A percentile compares a stretch with the other conserved stretches of the same genome.
phyloP scores from a whole-genome alignment of 1,140 invertebrate genomes.

The Varroa destructor region DNA sequence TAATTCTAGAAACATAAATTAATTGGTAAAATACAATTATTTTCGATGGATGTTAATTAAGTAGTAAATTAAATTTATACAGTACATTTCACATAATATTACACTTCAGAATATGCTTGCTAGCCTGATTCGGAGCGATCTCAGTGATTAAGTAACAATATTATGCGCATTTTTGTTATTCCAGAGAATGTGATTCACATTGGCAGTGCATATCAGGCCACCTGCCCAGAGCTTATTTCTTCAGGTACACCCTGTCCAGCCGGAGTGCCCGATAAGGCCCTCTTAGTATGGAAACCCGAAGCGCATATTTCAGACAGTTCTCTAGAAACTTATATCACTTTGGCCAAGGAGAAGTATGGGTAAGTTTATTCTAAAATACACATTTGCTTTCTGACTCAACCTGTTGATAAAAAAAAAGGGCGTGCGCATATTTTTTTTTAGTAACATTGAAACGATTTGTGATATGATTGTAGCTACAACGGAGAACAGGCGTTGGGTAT shows the following conservation, averaged over 20 bases:
- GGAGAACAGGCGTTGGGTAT: constrained; percentile 64
- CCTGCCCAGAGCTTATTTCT: constrained; percentile 32
- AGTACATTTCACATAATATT: no score
- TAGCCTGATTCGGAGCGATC: no score
- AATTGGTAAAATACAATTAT: no score
- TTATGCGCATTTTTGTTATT: background rate
- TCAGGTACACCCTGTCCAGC: constrained; percentile 41
- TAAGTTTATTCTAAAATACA: constrained; percentile 52
- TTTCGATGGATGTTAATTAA: no score
- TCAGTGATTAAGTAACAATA: no score
- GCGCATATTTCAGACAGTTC: constrained; percentile 62
- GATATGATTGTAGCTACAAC: constrained; percentile 4
- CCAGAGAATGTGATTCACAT: constrained; percentile 23
- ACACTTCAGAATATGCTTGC: no score
- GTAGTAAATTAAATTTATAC: no score
- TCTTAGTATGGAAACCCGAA: constrained; percentile 88
- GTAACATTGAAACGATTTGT: constrained; percentile 21
- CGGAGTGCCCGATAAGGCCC: constrained; percentile 59
- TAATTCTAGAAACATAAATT: no score
- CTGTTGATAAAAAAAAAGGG: background rate
- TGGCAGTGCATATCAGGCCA: constrained; percentile 15
- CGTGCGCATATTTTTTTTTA: background rate
- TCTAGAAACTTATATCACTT: constrained; percentile 87
- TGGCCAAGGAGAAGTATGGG: constrained; percentile 94
- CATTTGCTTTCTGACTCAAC: no score